Base-by-base conservation (phyloP, 1,140 invertebrate species). In the Drosophila yakuba region DNA sequence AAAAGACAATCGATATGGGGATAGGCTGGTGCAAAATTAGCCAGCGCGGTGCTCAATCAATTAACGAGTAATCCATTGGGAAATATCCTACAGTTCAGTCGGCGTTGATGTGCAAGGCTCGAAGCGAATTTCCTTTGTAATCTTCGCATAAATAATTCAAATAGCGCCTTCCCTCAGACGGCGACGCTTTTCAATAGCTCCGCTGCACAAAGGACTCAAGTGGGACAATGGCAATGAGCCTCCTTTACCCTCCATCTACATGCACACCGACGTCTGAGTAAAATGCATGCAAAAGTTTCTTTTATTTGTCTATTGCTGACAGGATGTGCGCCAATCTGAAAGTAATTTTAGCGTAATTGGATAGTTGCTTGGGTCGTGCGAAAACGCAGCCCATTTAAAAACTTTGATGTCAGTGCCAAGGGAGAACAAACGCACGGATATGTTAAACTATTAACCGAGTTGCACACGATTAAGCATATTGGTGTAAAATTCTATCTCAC, bases 71-170 rank as follows among this genome's bases (percentile, higher is more conserved):
- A 64, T 48, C 28, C 28, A 38, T 57, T 20, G 44, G 36, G 55
- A 35, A 20, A 47, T 51, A 32, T 2, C 20, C 52, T n/a, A 7
- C 41, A 17, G 17, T 14, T 23, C 12, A n/a, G 7, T 11, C 20
- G 51, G 25, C 32, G 32, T 3, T 32, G 20, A 36, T 17, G 20
- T 48, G 25, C 36, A 41, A n/a, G 36, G 51, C 36, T 54, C 39
- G 51, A 60, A 55, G 25, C 63, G 61, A 57, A 77, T 62, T 66
- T 77, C 10, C 57, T 74, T 59, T 63, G 66, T 55, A 43, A 39
- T 43, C 57, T 71, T 68, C 51, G 71, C 68, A 79, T 79, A 67
- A 77, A 77, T 79, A 73, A 79, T 78, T 77, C 47, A 79, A 79
- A 62, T 38, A 51, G 44, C 51, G 56, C 51, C 56, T 64, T 66